A percentile compares a stretch with the other conserved stretches of the same genome.
These are phyloP conservation scores for Bufotes viridis DNA, from an alignment of 2,797 vertebrate species.

Conservation along the genomic window DNA sequence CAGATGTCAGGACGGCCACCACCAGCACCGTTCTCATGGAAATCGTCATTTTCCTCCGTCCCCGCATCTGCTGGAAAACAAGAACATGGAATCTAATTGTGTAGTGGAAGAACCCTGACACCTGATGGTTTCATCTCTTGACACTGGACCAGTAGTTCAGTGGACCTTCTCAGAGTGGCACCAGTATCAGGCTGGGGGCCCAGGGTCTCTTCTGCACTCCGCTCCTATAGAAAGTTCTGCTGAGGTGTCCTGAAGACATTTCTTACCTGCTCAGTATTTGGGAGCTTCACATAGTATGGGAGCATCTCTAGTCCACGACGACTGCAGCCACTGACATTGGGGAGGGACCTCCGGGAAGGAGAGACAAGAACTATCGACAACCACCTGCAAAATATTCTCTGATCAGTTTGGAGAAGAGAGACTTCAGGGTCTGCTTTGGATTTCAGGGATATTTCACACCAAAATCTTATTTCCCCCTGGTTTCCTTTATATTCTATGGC, in stretches of 20 bases:
- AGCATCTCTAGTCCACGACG: background rate
- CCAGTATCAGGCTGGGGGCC: too few species aligned
- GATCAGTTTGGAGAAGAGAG: background rate
- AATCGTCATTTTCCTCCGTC: conserved; percentile 11
- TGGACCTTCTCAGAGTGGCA: background rate
- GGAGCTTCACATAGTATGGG: background rate
- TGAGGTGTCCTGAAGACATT: background rate
- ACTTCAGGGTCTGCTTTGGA: too few species aligned
- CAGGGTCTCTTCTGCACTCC: background rate
- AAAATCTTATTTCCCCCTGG: too few species aligned
- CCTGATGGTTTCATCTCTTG: background rate
- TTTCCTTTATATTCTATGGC: too few species aligned
- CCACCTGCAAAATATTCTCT: background rate
- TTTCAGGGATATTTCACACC: too few species aligned
- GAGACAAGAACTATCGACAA: background rate
- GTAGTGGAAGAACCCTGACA: background rate
- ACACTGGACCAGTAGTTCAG: background rate
- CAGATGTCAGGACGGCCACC: background rate
- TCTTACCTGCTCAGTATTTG: background rate
- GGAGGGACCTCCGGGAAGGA: background rate
- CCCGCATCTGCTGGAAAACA: background rate
- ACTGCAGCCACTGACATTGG: background rate
- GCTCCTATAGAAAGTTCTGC: background rate
- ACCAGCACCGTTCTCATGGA: background rate
- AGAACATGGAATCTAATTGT: background rate